These are phyloP conservation scores for Lampropteryx suffumata DNA, from an alignment of 2,888 invertebrate genomes.

Conservation along the genomic window DNA sequence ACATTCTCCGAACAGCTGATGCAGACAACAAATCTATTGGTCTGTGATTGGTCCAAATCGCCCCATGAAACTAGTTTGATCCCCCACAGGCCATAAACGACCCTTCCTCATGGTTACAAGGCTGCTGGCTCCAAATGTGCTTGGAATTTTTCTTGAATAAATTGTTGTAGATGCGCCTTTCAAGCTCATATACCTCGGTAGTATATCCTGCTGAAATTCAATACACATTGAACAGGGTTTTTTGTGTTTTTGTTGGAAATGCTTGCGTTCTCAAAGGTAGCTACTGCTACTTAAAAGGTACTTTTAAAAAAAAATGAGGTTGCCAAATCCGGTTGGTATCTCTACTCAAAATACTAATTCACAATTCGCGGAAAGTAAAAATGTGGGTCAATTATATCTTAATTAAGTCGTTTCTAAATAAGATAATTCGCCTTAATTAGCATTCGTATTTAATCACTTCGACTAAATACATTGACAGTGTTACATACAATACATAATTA, in stretches of 20 bases:
- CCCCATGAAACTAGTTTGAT: constrained; percentile 42
- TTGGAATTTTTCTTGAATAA: constrained; percentile 1
- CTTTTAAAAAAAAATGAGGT: too few species aligned
- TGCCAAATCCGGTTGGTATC: constrained; percentile 4
- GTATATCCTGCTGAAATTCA: too few species aligned
- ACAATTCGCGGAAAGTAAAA: constrained; percentile 1
- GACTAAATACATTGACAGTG: too few species aligned
- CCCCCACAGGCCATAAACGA: constrained; percentile 25
- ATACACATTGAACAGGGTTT: too few species aligned
- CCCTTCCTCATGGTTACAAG: constrained; percentile 12
- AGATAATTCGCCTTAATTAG: constrained; percentile 2
- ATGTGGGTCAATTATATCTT: constrained; percentile 13
- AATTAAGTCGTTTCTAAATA: background rate
- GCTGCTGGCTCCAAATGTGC: constrained; percentile 11
- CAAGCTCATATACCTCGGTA: background rate
- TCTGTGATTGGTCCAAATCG: constrained; percentile 49
- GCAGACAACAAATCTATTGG: constrained; percentile 54
- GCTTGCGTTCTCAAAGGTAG: too few species aligned
- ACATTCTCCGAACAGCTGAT: constrained; percentile 74
- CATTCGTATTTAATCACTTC: constrained; percentile 8
- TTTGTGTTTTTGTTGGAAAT: too few species aligned
- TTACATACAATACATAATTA: too few species aligned
- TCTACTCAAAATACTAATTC: background rate
- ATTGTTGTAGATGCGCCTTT: background rate
- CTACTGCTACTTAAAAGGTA: too few species aligned